Percentiles rank a stretch among this genome's conserved stretches.
phyloP scores from a whole-genome alignment of 2,113 vertebrate species.

The Poicephalus meyeri region DNA sequence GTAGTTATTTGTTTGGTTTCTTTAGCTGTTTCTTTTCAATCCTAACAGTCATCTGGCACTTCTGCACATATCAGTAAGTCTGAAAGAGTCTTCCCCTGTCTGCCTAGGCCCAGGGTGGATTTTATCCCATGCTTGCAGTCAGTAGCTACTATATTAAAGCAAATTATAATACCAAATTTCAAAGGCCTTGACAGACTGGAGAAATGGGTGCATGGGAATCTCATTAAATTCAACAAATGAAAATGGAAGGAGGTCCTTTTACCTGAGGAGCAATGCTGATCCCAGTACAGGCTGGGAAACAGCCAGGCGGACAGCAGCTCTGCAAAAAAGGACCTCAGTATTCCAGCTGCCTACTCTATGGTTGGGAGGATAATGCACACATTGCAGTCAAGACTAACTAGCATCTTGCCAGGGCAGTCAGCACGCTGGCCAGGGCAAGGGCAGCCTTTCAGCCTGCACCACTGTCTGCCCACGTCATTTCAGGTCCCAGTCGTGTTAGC shows the following conservation, averaged over 20 bases:
- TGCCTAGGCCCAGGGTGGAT: neutral
- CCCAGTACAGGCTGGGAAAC: neutral
- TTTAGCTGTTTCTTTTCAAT: neutral
- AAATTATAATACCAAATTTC: neutral
- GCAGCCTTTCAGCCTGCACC: neutral
- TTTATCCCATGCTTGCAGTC: neutral
- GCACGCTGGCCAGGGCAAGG: neutral
- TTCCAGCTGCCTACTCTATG: neutral
- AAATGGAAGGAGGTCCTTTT: neutral
- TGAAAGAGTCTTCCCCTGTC: neutral
- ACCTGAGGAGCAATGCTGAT: neutral
- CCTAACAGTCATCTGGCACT: neutral
- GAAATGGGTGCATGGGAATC: neutral
- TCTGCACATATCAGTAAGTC: neutral
- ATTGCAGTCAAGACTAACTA: neutral
- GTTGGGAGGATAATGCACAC: neutral
- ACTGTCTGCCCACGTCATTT: neutral
- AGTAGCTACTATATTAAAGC: neutral
- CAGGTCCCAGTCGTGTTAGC: neutral
- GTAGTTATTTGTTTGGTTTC: neutral
- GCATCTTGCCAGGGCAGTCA: neutral
- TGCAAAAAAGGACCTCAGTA: neutral
- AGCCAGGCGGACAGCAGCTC: neutral
- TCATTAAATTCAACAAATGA: neutral
- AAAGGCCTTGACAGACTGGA: neutral